phyloP scores from a whole-genome alignment of 1,140 invertebrate species.

The Atta colombica region DNA sequence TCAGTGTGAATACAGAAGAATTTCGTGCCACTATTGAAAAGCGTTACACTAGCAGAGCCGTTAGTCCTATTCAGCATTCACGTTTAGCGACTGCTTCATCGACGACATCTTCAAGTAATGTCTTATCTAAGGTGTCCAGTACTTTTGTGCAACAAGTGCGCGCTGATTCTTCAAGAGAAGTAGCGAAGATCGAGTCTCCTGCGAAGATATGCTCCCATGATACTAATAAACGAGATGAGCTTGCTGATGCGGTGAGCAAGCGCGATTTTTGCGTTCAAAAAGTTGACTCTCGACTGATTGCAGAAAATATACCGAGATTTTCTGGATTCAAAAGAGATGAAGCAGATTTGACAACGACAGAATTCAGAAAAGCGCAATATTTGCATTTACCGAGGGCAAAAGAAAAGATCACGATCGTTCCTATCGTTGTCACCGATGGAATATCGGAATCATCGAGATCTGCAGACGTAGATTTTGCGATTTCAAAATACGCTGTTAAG shows the following conservation, averaged over 20 bases:
- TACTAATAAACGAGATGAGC: background rate
- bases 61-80: conserved; percentile 27
- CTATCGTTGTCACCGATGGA: conserved; percentile 66
- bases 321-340: background rate
- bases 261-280: conserved; percentile 19
- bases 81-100: background rate
- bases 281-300: background rate
- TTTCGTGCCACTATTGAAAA: conserved; percentile 21
- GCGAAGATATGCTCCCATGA: background rate
- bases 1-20: conserved; percentile 52
- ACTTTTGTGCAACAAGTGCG: conserved; percentile 33
- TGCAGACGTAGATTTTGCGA: conserved; percentile 26
- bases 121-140: conserved; percentile 9
- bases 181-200: background rate
- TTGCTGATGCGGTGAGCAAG: background rate
- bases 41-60: background rate
- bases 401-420: conserved; percentile 70
- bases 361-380: background rate
- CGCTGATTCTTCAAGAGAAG: background rate
- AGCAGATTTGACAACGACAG: background rate
- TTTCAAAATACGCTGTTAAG: background rate
- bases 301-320: background rate
- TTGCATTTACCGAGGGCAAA: conserved; percentile 2
- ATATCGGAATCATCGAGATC: conserved; percentile 36
- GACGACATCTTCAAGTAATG: background rate